phyloP scores from a whole-genome alignment of 2,797 vertebrate species.

The Ispidina lecontei region DNA sequence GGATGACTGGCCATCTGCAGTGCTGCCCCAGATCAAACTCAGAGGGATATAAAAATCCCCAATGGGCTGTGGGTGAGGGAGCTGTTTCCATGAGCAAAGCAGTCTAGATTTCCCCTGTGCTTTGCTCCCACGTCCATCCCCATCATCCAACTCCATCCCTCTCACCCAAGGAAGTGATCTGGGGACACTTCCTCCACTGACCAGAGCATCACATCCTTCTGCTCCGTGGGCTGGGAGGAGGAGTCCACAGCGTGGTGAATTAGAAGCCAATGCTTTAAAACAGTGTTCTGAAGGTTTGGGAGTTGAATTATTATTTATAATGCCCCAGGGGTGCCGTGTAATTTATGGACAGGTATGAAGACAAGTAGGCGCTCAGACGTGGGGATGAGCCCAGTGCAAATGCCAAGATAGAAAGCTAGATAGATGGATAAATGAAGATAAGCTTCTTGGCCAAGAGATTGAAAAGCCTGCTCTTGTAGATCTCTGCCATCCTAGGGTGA shows the following conservation, averaged over 20 bases:
- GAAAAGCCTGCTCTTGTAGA: conserved; percentile 5
- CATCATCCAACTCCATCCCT: not conserved
- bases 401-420: conserved; percentile 52
- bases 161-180: not conserved
- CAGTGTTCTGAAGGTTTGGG: conserved; percentile 32
- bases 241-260: not conserved
- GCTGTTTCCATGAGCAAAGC: not conserved
- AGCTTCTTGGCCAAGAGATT: conserved; percentile 11
- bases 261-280: conserved; percentile 39
- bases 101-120: not conserved
- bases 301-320: conserved; percentile 70
- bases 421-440: conserved; percentile 61
- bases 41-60: not conserved
- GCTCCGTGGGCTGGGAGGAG: not conserved
- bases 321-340: not conserved
- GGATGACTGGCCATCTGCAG: not conserved
- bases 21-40: not conserved
- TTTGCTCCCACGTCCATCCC: not conserved
- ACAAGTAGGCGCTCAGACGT: conserved; percentile 64
- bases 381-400: conserved; percentile 32
- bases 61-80: not conserved
- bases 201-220: fast-evolving
- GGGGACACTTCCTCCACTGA: not conserved
- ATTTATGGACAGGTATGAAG: conserved; percentile 70
- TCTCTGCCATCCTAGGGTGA: not conserved